Conservation (phyloP, 2,797 vertebrate species). For the Vultur gryphus region DNA sequence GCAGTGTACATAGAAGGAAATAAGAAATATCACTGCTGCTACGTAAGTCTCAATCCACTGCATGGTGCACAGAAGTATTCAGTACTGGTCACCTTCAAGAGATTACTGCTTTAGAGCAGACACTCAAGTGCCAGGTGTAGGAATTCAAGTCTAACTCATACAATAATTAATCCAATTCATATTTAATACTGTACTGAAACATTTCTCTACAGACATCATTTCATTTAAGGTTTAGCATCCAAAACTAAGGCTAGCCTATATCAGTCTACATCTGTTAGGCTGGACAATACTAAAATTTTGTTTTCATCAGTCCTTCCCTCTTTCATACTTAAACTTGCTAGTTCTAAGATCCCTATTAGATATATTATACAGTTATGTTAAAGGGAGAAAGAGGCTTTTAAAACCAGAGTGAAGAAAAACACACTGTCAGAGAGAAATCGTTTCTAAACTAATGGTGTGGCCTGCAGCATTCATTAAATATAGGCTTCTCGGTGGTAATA, state of each 20-base stretch:
- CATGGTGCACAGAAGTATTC: not conserved
- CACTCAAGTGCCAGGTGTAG: accelerated
- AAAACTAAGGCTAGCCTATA: not conserved
- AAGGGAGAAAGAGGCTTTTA: not conserved
- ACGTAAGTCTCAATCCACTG: not conserved
- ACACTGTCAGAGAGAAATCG: not conserved
- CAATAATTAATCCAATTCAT: not conserved
- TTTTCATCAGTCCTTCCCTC: not conserved
- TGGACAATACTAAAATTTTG: not conserved
- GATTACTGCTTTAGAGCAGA: not conserved
- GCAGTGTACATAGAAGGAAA: not conserved
- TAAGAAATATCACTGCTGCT: not conserved
- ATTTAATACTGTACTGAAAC: not conserved
- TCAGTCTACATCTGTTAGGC: not conserved
- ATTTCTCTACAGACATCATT: not conserved
- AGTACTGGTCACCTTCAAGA: not conserved
- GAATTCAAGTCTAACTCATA: not conserved
- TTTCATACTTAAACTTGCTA: not conserved
- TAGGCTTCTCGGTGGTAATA: not conserved
- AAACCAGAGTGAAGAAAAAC: not conserved
- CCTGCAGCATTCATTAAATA: not conserved
- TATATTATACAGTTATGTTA: not conserved
- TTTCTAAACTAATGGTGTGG: not conserved
- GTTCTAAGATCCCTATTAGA: not conserved
- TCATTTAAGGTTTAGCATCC: not conserved